Evolutionary conservation across 2,888 invertebrate species (phyloP), one percentile per base, ranked within the genome.

Genomic region (Portevinia maculata): DNA sequence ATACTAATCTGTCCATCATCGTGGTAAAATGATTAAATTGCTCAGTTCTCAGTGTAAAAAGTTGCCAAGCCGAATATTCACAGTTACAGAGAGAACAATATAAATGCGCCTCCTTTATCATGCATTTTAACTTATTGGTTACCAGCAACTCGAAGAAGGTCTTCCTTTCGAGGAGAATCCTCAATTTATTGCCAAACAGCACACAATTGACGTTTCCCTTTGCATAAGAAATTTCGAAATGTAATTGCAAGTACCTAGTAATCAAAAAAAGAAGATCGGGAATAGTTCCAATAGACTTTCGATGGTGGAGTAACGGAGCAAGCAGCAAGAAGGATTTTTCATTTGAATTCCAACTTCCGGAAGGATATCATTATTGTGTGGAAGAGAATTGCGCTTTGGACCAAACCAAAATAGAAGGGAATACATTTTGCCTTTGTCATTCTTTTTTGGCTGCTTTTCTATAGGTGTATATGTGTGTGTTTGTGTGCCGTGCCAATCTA

Each of bases 141-240:
- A n/a, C 44, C 32, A 21, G n/a, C 62, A 62, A 9, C 24, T 48
- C 15, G 1, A 48, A 30, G 39, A 13, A 44, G 17, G 1, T 28
- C 15, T 7, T 32, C 32, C 39, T 17, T 52, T 37, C 30, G 17
- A 39, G 5, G 64, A 39, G 15, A 64, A 50, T 59, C 32, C 9
- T n/a, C 17, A 64, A 73, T 73, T 64, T 55, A 64, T 73, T 73
- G 62, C 62, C 64, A 64, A 64, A 73, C 39, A 30, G 34, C 70
- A 71, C 52, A 59, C 28, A 59, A 30, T 70, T 59, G 59, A 70
- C 69, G 7, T 62, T 64, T 74, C 34, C 32, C 57, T 65, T 65
- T 74, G 74, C 74, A 74, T 64, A 74, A 64, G 32, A 57, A 75
- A 67, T 65, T 75, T 59, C 17, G 44, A 52, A 74, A 60, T 60